Percentiles rank a stretch among this genome's conserved stretches.
These are phyloP conservation scores for Rhinoptilus africanus DNA, from an alignment of 2,113 vertebrate genomes.

Conservation along the genomic window DNA sequence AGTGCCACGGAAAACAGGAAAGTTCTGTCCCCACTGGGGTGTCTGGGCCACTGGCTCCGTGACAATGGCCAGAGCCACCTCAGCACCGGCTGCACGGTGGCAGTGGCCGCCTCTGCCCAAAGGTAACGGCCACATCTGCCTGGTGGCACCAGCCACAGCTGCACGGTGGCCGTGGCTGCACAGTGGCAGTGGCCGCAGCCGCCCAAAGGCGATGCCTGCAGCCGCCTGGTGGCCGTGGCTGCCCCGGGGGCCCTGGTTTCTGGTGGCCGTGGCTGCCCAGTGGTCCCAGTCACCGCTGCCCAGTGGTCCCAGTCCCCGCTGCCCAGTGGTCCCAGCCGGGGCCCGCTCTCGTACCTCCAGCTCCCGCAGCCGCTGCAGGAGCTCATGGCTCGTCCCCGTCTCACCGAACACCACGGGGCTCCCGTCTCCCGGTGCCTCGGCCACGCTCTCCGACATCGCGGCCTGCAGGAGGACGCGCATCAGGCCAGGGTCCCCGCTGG, in stretches of 20 bases:
- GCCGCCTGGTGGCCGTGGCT: neutral
- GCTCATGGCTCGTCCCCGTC: constrained; percentile 70
- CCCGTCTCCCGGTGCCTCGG: constrained; percentile 20
- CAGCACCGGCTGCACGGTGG: neutral
- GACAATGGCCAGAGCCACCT: neutral
- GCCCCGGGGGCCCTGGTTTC: no score
- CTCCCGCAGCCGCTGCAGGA: constrained; percentile 78
- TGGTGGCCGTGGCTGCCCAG: no score
- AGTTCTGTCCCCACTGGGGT: fast-evolving
- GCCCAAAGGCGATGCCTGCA: neutral
- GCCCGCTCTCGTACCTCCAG: constrained; percentile 66
- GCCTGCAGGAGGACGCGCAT: neutral
- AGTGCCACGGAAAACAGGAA: neutral
- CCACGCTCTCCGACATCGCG: constrained; percentile 71
- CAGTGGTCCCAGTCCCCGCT: neutral
- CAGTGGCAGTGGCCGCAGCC: neutral
- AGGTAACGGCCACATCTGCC: neutral
- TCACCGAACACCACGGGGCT: constrained; percentile 58
- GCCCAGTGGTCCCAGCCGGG: neutral
- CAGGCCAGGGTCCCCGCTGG: neutral
- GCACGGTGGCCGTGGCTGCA: neutral
- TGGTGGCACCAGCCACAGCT: neutral
- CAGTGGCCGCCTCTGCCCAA: neutral
- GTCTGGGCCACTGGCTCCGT: fast-evolving
- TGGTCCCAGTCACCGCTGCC: neutral